These are phyloP conservation scores for Dreissena rostriformis DNA, from an alignment of 1,140 invertebrate genomes.

Conservation along the genomic window DNA sequence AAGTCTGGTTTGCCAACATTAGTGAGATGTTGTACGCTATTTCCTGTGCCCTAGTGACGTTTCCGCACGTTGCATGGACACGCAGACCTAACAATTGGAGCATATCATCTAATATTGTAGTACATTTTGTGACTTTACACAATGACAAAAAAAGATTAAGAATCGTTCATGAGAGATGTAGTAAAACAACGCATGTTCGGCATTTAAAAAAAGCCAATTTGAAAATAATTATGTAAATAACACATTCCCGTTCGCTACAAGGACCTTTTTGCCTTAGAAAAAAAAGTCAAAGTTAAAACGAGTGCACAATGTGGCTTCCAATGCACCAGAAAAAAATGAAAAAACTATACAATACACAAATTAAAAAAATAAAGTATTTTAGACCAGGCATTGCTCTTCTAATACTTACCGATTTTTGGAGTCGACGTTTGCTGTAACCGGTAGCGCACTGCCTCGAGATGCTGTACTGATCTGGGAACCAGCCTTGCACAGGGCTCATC, in stretches of 20 bases:
- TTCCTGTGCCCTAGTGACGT: not conserved
- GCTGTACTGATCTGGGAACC: not conserved
- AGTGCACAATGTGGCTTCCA: too few species aligned
- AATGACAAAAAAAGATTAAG: not conserved
- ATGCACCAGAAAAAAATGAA: too few species aligned
- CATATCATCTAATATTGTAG: not conserved
- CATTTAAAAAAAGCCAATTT: not conserved
- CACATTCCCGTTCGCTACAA: not conserved
- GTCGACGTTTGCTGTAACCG: not conserved
- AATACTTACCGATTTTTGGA: not conserved
- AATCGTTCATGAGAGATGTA: not conserved
- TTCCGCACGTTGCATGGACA: not conserved
- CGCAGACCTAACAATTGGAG: not conserved
- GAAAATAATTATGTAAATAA: not conserved
- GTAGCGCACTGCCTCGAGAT: not conserved
- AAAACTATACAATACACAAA: not conserved
- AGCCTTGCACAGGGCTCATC: not conserved
- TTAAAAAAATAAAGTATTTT: not conserved
- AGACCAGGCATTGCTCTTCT: not conserved
- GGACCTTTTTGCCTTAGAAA: too few species aligned
- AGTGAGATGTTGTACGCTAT: not conserved
- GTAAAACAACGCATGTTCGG: too few species aligned
- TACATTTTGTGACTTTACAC: not conserved
- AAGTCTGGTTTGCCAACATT: not conserved
- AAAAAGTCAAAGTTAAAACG: too few species aligned